A percentile compares a stretch with the other conserved stretches of the same genome.
These are phyloP conservation scores for Euplexia lucipara DNA, from an alignment of 2,888 invertebrate genomes.

Conservation along the genomic window DNA sequence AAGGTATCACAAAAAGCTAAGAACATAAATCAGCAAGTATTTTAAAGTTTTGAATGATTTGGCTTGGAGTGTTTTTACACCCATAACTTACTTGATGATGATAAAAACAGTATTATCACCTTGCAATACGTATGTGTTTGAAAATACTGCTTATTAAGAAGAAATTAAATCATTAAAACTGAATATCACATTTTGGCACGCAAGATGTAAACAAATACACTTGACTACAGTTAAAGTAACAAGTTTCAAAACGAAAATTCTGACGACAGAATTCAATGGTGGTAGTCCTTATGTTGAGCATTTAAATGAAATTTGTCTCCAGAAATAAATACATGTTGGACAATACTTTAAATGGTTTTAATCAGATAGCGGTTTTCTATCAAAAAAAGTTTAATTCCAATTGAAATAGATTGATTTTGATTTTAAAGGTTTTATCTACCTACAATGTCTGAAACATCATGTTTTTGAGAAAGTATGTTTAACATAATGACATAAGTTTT, in stretches of 20 bases:
- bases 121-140: conserved; percentile 6
- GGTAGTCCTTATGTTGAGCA: conserved; percentile 4
- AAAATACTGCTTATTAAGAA: conserved; percentile 12
- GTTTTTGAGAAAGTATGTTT: background rate
- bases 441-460: background rate
- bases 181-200: conserved; percentile 29
- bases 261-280: background rate
- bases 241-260: conserved; percentile 12
- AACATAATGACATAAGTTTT: background rate
- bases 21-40: conserved; percentile 35
- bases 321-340: conserved; percentile 9
- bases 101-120: conserved; percentile 20
- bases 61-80: conserved; percentile 20
- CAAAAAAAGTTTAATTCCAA: conserved; percentile 6
- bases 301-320: background rate
- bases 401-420: background rate
- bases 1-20: conserved; percentile 26
- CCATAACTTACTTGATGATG: conserved; percentile 18
- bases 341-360: conserved; percentile 1
- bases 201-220: conserved; percentile 34
- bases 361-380: conserved; percentile 2
- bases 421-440: background rate
- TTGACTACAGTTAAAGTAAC: conserved; percentile 16
- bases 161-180: conserved; percentile 19
- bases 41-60: conserved; percentile 28